Evolutionary conservation across 2,113 vertebrate species (phyloP), one percentile per base, ranked within the genome.

Genomic region (Pimephales promelas): DNA sequence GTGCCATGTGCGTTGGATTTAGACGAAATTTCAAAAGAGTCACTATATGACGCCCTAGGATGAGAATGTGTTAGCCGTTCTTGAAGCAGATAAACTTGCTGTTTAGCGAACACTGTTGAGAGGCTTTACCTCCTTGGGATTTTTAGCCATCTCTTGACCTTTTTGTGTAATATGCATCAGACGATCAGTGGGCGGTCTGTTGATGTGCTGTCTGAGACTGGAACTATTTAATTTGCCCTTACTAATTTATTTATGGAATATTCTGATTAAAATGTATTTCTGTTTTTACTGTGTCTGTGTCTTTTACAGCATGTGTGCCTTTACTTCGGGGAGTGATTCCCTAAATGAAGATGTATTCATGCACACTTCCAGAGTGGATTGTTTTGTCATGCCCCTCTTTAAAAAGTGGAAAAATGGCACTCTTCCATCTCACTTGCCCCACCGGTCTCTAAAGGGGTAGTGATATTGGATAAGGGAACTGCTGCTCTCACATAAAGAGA

Each of bases 401-500:
- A 52, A 78, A 74, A 79, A 64, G 10, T 49, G 49, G 18, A 78
- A 57, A 84, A 66, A 57, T 13, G 34, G 13, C 61, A 68, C 47
- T 68, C 36, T 16, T 64, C 74, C 34, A 22, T 56, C 24, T n/a
- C 18, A 0, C 16, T 54, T 26, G 62, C 22, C 68, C 74, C 57
- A 31, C 49, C 7, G 59, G 24, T 59, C 77, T 79, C 54, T 40
- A 73, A 82, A 85, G 57, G 79, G 36, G 54, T 82, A 52, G 74
- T 64, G 47, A 79, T 85, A 83, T 77, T 79, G 75, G 83, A 36
- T n/a, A 34, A 68, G 28, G 18, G 11, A 77, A 79, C 54, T 22
- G 68, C 62, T 57, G 36, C 22, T 79, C 68, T 68, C 54, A 76
- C 28, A 68, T 87, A 83, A 26, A 84, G 66, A 72, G 83, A 81